These are phyloP conservation scores for Drosophila greeni DNA, from an alignment of 2,888 invertebrate genomes.

Conservation along the genomic window DNA sequence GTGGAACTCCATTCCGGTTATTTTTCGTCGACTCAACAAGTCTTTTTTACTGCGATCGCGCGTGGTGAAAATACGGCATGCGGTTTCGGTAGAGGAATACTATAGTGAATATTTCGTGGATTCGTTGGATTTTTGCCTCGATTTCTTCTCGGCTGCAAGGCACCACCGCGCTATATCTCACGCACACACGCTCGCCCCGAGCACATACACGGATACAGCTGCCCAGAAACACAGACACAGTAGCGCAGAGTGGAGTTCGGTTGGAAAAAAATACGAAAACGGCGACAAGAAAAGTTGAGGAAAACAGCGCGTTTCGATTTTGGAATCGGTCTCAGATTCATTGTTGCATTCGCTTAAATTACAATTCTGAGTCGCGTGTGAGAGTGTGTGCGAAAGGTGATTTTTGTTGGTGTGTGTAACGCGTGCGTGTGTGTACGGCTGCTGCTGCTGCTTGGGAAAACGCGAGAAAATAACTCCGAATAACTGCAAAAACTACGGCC, in stretches of 20 bases:
- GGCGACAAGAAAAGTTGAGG: conserved; percentile 12
- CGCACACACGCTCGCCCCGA: conserved; percentile 10
- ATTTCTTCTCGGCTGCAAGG: conserved; percentile 23
- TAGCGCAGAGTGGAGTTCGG: conserved; percentile 39
- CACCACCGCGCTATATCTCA: conserved; percentile 11
- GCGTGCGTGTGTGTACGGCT: conserved; percentile 23
- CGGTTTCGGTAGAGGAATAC: background rate
- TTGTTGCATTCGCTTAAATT: conserved; percentile 48
- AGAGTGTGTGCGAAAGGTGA: conserved; percentile 36
- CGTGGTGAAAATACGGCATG: conserved; percentile 9
- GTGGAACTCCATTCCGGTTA: conserved; percentile 5
- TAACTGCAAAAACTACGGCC: conserved; percentile 26
- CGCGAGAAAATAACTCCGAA: conserved; percentile 36
- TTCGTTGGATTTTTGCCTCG: conserved; percentile 14
- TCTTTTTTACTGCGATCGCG: conserved; percentile 36
- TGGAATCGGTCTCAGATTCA: conserved; percentile 31
- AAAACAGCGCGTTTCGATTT: conserved; percentile 55
- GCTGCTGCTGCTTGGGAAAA: conserved; percentile 23
- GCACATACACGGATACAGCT: conserved; percentile 17
- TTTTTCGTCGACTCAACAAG: conserved; percentile 15
- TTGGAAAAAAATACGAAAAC: conserved; percentile 2
- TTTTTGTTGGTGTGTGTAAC: conserved; percentile 43
- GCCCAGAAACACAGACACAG: conserved; percentile 34
- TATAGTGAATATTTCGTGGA: conserved; percentile 6
- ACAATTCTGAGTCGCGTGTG: conserved; percentile 46